These are phyloP conservation scores for Acleris laterana DNA, from an alignment of 2,888 invertebrate genomes.

Conservation along the genomic window DNA sequence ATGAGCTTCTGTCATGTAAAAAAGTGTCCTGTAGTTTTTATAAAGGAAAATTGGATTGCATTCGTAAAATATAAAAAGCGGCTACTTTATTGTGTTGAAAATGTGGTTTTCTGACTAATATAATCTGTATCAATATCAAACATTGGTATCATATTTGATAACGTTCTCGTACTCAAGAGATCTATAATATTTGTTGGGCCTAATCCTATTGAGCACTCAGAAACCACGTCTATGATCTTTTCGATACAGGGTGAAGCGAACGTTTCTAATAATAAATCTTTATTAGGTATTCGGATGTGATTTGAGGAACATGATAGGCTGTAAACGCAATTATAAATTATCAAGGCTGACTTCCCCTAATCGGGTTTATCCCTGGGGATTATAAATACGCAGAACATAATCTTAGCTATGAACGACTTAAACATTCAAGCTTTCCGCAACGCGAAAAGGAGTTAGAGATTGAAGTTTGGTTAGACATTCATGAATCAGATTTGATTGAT, in stretches of 20 bases:
- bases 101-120: no score
- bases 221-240: neutral
- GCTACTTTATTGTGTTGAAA: no score
- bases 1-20: no score
- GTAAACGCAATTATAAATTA: constrained; percentile 31
- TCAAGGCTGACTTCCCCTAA: constrained; percentile 30
- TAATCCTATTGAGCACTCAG: neutral
- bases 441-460: constrained; percentile 16
- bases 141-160: no score
- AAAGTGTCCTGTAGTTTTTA: no score
- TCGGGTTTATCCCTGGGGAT: constrained; percentile 25
- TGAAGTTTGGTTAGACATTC: constrained; percentile 12
- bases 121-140: no score
- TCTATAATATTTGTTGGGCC: no score
- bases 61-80: no score
- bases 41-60: no score
- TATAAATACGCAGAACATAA: constrained; percentile 28
- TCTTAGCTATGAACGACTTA: constrained; percentile 28
- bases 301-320: constrained; percentile 8
- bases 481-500: no score
- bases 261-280: neutral
- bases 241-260: neutral
- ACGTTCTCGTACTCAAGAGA: no score
- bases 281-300: constrained; percentile 3
- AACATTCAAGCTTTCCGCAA: constrained; percentile 19